phyloP scores from a whole-genome alignment of 2,113 vertebrate genomes.

The Tor tambroides region DNA sequence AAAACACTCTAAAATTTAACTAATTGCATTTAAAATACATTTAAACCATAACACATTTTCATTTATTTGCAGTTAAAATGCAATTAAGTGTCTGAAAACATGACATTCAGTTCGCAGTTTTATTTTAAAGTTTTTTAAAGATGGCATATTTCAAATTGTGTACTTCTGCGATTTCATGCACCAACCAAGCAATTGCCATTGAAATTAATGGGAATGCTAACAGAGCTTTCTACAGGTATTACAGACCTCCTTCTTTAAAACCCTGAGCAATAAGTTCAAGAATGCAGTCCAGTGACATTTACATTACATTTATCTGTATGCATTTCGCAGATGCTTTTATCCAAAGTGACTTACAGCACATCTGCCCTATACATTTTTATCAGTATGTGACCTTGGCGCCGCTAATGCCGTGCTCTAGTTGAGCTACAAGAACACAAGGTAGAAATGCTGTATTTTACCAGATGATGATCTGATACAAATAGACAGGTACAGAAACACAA shows the following conservation, averaged over 20 bases:
- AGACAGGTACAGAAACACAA: constrained; percentile 6
- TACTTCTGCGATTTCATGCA: not conserved
- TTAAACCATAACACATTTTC: not conserved
- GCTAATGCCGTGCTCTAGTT: not conserved
- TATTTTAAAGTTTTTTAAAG: not conserved
- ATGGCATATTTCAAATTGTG: not conserved
- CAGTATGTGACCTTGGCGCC: not conserved
- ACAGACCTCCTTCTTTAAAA: not conserved
- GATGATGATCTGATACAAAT: not conserved
- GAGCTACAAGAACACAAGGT: not conserved
- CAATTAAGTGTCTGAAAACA: not conserved
- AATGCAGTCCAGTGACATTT: not conserved
- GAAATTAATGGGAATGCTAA: not conserved
- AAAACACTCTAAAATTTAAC: not conserved
- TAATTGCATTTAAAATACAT: not conserved
- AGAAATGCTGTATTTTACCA: constrained; percentile 19
- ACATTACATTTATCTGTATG: not conserved
- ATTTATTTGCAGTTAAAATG: not conserved
- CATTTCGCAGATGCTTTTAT: not conserved
- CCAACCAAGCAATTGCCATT: not conserved
- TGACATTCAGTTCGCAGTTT: not conserved
- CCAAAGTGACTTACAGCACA: not conserved
- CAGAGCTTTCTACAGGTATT: not conserved
- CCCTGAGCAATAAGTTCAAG: not conserved
- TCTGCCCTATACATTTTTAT: not conserved